Percentiles rank a stretch among this genome's conserved stretches.
phyloP scores from a whole-genome alignment of 2,797 vertebrate genomes.

The Sebastes taczanowskii region DNA sequence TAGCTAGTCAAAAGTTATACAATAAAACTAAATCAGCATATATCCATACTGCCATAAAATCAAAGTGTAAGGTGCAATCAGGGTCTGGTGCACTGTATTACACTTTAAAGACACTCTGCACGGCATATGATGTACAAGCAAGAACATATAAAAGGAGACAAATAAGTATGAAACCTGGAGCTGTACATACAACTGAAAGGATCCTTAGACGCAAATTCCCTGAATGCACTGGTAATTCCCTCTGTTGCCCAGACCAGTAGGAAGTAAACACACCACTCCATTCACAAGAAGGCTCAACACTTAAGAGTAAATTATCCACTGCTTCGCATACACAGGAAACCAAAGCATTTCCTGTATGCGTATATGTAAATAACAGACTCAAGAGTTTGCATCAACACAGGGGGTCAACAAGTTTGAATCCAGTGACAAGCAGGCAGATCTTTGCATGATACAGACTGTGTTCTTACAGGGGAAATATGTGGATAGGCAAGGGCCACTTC shows the following conservation, averaged over 20 bases:
- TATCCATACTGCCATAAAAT: background rate
- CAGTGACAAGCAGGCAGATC: background rate
- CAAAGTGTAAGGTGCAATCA: background rate
- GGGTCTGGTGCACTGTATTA: background rate
- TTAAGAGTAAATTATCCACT: conserved; percentile 34
- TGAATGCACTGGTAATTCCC: conserved; percentile 37
- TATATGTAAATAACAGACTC: conserved; percentile 10
- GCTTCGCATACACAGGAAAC: conserved; percentile 73
- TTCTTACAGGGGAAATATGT: background rate
- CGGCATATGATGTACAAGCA: background rate
- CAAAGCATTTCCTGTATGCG: conserved; percentile 69
- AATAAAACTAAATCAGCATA: conserved; percentile 7
- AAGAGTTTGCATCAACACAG: conserved; percentile 15
- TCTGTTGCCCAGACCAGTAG: conserved; percentile 12
- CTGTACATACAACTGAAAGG: conserved; percentile 46
- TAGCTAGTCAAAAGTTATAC: background rate
- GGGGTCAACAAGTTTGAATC: conserved; percentile 4
- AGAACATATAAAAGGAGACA: background rate
- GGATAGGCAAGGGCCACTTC: background rate
- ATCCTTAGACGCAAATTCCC: conserved; percentile 30
- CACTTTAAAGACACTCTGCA: background rate
- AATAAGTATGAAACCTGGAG: conserved; percentile 24
- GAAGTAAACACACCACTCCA: conserved; percentile 34
- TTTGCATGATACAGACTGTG: background rate
- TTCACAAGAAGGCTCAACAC: conserved; percentile 42